Conservation (phyloP, 2,888 invertebrate genomes). For the Trichopria drosophilae region DNA sequence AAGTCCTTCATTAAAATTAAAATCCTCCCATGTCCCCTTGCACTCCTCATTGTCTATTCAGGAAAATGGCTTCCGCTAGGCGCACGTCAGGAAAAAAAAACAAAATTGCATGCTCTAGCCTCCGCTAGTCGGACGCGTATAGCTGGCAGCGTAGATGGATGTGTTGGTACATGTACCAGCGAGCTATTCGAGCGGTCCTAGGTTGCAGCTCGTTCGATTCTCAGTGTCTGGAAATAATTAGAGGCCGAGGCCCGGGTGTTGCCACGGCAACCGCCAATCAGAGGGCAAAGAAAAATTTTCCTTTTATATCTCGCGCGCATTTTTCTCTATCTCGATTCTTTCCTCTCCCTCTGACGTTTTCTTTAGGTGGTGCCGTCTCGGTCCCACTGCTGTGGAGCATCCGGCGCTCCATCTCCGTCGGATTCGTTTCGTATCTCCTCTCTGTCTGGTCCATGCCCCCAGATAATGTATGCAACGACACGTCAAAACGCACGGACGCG, state of each 20-base stretch:
- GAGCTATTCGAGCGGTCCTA: too few species aligned
- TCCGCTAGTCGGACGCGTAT: slow-evolving; percentile 5
- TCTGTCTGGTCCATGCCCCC: slow-evolving; percentile 19
- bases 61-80: too few species aligned
- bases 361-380: too few species aligned
- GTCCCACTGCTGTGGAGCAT: too few species aligned
- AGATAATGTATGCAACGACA: slow-evolving; percentile 58
- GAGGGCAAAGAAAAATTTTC: slow-evolving; percentile 57
- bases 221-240: slow-evolving; percentile 60
- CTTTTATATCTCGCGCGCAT: slow-evolving; percentile 51
- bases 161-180: neutral
- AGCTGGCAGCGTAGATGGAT: slow-evolving; percentile 19
- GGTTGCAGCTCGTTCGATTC: slow-evolving; percentile 57
- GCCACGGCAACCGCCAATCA: slow-evolving; percentile 60
- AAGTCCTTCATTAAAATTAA: too few species aligned
- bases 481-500: slow-evolving; percentile 48
- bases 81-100: too few species aligned
- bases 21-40: too few species aligned
- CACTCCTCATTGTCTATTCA: too few species aligned
- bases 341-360: neutral
- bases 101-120: slow-evolving; percentile 12
- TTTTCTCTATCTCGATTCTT: neutral
- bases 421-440: slow-evolving; percentile 13
- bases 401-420: slow-evolving; percentile 17
- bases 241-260: slow-evolving; percentile 55